These are phyloP conservation scores for Amblyornis subalaris DNA, from an alignment of 2,113 vertebrate species.

Conservation along the genomic window DNA sequence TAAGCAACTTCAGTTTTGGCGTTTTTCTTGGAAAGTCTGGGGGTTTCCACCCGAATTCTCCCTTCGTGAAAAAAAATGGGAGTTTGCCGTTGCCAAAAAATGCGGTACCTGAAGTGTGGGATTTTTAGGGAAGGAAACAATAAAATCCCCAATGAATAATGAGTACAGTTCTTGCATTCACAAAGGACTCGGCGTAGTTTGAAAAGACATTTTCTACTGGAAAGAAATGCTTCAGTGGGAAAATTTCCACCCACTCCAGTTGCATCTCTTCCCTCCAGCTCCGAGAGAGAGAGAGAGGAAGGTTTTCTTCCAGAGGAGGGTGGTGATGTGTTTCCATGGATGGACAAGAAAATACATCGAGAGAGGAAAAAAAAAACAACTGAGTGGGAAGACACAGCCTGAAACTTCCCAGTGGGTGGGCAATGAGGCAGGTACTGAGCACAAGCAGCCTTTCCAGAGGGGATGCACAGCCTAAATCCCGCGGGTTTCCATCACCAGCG, in stretches of 20 bases:
- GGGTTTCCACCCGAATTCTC: not conserved
- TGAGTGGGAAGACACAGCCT: not conserved
- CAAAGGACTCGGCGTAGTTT: not conserved
- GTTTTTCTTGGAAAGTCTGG: constrained; percentile 19
- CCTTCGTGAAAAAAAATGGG: not conserved
- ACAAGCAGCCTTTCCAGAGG: not conserved
- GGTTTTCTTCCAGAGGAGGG: not conserved
- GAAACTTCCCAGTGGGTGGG: not conserved
- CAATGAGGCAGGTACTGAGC: not conserved
- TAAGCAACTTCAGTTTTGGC: not conserved
- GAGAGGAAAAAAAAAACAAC: not conserved
- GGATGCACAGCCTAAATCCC: not conserved
- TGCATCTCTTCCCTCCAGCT: not conserved
- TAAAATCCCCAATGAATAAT: too few species aligned
- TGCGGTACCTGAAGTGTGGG: not conserved
- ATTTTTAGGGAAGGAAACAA: not conserved
- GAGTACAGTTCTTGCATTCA: not conserved
- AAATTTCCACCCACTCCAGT: not conserved
- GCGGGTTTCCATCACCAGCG: fast-evolving
- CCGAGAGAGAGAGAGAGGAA: not conserved
- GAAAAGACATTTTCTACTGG: not conserved
- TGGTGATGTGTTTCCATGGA: not conserved
- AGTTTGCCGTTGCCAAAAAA: not conserved
- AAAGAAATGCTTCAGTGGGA: not conserved
- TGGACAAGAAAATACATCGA: not conserved